Conservation (phyloP, 1,140 invertebrate genomes). For the Pachyrhynchus sulphureomaculatus region DNA sequence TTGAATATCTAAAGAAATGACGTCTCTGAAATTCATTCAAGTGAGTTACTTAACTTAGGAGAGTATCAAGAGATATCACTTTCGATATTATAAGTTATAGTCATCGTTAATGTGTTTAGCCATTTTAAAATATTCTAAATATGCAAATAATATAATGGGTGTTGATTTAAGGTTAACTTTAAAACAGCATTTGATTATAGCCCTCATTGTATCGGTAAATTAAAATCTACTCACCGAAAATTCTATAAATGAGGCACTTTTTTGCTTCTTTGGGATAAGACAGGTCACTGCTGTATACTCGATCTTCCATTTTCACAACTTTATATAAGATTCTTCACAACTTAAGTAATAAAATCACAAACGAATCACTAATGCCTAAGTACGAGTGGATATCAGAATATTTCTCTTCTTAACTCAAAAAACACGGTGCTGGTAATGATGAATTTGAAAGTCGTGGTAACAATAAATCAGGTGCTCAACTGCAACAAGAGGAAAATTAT, state of each 20-base stretch:
- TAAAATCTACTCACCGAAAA: slow-evolving; percentile 45
- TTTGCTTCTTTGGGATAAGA: slow-evolving; percentile 45
- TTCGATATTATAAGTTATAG: too few species aligned
- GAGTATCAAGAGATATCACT: too few species aligned
- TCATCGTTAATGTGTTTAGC: too few species aligned
- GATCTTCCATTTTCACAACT: slow-evolving; percentile 39
- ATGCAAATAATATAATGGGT: too few species aligned
- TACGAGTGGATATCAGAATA: not conserved
- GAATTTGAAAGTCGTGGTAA: not conserved
- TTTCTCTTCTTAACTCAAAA: not conserved
- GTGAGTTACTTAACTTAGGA: too few species aligned
- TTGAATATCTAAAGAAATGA: too few species aligned
- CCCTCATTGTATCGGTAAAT: too few species aligned
- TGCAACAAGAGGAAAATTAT: not conserved
- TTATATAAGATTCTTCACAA: not conserved
- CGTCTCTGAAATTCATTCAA: too few species aligned
- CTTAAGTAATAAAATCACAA: not conserved
- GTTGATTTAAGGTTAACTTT: too few species aligned
- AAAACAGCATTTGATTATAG: too few species aligned
- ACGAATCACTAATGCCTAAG: not conserved
- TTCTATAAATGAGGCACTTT: slow-evolving; percentile 48
- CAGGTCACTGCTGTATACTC: slow-evolving; percentile 41
- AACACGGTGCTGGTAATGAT: not conserved
- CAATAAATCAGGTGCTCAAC: not conserved
- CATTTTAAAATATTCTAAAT: too few species aligned